These are phyloP conservation scores for Cardiocondyla obscurior DNA, from an alignment of 1,140 invertebrate species.

Conservation along the genomic window DNA sequence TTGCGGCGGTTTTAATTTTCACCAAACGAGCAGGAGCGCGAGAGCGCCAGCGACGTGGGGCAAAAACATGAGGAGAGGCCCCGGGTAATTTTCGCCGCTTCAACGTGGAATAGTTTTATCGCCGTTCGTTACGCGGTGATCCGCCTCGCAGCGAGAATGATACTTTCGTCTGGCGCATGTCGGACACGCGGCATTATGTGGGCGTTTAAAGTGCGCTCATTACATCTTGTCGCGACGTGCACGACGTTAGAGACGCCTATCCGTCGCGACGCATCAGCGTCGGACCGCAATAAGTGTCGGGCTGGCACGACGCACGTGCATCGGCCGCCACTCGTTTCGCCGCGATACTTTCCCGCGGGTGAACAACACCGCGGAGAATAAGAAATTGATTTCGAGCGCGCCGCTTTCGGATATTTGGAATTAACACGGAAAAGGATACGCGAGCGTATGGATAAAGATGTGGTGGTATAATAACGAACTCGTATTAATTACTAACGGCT, in stretches of 20 bases:
- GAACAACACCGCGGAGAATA: not conserved
- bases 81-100: constrained; percentile 20
- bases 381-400: not conserved
- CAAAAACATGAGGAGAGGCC: not conserved
- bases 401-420: not conserved
- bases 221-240: constrained; percentile 25
- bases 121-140: constrained; percentile 28
- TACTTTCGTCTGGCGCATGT: constrained; percentile 48
- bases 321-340: not conserved
- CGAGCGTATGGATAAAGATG: not conserved
- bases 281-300: constrained; percentile 16
- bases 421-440: not conserved
- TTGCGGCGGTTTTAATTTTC: constrained; percentile 26
- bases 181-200: constrained; percentile 54
- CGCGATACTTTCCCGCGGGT: not conserved
- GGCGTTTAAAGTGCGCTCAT: constrained; percentile 41
- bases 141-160: constrained; percentile 15
- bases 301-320: not conserved
- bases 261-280: constrained; percentile 22
- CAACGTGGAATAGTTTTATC: constrained; percentile 56
- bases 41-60: not conserved
- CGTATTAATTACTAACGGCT: constrained; percentile 38
- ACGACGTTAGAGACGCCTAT: constrained; percentile 24
- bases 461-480: not conserved
- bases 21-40: constrained; percentile 4